phyloP scores from a whole-genome alignment of 2,797 vertebrate species.

The Periparus ater region DNA sequence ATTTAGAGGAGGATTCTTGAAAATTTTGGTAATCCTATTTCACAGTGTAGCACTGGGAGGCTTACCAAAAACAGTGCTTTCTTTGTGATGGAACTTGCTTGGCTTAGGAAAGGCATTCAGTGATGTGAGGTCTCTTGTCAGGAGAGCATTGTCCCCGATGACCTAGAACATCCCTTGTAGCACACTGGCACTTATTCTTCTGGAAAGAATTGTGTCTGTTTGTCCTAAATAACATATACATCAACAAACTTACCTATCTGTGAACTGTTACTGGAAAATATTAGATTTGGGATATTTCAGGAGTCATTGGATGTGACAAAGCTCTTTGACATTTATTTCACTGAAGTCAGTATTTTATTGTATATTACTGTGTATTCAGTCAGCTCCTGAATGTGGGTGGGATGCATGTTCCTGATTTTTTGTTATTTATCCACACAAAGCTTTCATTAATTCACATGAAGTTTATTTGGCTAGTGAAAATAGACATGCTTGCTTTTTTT shows the following conservation, averaged over 20 bases:
- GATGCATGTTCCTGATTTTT: neutral
- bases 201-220: neutral
- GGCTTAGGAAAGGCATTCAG: neutral
- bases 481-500: neutral
- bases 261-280: neutral
- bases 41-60: neutral
- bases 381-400: neutral
- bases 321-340: neutral
- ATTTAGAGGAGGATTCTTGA: neutral
- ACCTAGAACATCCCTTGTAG: neutral
- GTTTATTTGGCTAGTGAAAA: neutral
- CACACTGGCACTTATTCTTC: neutral
- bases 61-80: neutral
- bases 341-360: neutral
- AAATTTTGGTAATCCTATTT: neutral
- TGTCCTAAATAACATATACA: neutral
- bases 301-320: neutral
- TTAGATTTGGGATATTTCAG: neutral
- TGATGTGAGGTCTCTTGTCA: neutral
- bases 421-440: neutral
- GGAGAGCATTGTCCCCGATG: neutral
- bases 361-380: neutral
- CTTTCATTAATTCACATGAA: neutral
- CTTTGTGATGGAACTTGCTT: neutral
- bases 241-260: neutral